Evolutionary conservation across 2,888 invertebrate genomes (phyloP).

Genomic region (Danaus chrysippus): DNA sequence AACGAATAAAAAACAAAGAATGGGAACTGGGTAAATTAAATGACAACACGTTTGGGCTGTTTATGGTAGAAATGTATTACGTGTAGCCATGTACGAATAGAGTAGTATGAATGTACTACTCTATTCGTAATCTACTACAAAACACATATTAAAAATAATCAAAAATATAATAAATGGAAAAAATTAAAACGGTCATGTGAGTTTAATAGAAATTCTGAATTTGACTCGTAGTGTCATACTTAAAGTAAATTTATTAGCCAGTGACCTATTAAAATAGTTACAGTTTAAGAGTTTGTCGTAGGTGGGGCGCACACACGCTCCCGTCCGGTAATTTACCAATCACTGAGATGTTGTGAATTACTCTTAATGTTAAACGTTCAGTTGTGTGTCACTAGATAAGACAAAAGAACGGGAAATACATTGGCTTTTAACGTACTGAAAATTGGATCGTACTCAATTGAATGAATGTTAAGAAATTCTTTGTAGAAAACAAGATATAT

Average conservation of each 20-base stretch:
- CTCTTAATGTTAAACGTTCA: slow-evolving; percentile 41
- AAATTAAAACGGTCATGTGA: no score
- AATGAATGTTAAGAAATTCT: not conserved
- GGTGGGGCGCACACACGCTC: slow-evolving; percentile 56
- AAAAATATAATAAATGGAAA: no score
- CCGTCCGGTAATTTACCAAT: slow-evolving; percentile 53
- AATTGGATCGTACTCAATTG: not conserved
- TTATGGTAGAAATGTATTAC: not conserved
- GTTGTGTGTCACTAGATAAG: slow-evolving; percentile 10
- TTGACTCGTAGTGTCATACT: not conserved
- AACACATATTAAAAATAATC: no score
- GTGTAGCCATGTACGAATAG: no score
- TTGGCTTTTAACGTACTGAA: not conserved
- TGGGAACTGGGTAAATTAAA: not conserved
- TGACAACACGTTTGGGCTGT: not conserved
- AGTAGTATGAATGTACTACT: no score
- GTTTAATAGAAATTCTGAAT: no score
- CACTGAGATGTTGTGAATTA: slow-evolving; percentile 30
- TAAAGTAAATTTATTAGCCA: slow-evolving; percentile 14
- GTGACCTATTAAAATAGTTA: slow-evolving; percentile 29
- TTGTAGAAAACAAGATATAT: no score
- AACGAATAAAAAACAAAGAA: slow-evolving; percentile 15
- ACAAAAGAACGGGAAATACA: not conserved
- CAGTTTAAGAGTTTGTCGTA: slow-evolving; percentile 36
- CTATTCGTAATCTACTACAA: no score